Evolutionary conservation across 2,888 invertebrate genomes (phyloP), one percentile per base, ranked within the genome.

Genomic region (Aproaerema taeniolella): DNA sequence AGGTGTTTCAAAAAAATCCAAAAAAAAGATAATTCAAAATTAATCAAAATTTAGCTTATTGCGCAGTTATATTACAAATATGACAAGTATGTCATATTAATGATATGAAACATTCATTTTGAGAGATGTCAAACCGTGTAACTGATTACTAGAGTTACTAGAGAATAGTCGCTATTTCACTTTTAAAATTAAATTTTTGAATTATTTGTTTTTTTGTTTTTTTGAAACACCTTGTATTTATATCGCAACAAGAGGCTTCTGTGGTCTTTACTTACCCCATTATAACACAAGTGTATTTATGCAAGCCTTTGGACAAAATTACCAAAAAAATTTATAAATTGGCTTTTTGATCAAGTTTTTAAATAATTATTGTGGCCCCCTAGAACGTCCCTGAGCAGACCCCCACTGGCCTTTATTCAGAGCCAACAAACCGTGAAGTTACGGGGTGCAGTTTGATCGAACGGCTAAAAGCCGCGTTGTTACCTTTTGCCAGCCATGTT

Each of bases 351-450:
- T 20, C 4, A 20, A 20, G 20, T n/a, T n/a, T n/a, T n/a, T n/a
- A n/a, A n/a, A n/a, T n/a, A n/a, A n/a, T n/a, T n/a, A n/a, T n/a
- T n/a, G n/a, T n/a, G n/a, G n/a, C n/a, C n/a, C n/a, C n/a, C n/a
- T n/a, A n/a, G n/a, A n/a, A n/a, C 13, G 13, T 10, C 17, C 28
- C 35, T 28, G 35, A 15, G 11, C 14, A 13, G 26, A 26, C 26
- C 20, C 34, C 39, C 20, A 34, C 14, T 30, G 17, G 33, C 31
- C 34, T 35, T 35, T 39, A 34, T 28, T 40, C 40, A 11, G 17
- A 28, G 35, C 16, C 40, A 40, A 40, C 40, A 31, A 36, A 36
- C 40, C 40, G 36, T 40, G 40, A 36, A 40, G 35, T 36, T 31
- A 31, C 25, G 30, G 39, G 26, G 11, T 31, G 26, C 25, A 24